phyloP scores from a whole-genome alignment of 2,888 invertebrate species.

The Isotomurus palustris region DNA sequence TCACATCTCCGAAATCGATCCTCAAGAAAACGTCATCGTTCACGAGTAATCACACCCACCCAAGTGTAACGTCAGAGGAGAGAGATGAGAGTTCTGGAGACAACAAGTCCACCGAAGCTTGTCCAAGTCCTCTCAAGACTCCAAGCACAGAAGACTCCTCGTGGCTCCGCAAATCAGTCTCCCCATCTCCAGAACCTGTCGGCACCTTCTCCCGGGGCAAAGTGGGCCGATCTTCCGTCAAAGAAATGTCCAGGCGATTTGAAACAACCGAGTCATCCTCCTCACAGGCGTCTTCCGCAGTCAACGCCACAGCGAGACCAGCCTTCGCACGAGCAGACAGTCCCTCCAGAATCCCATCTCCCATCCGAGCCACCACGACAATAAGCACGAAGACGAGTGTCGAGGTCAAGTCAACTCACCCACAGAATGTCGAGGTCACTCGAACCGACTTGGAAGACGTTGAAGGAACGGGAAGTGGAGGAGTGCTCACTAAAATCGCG shows the following conservation, averaged over 20 bases:
- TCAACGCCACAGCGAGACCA: not conserved
- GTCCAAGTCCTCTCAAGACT: no score
- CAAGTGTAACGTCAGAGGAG: no score
- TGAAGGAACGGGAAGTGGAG: not conserved
- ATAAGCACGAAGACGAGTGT: conserved; percentile 3
- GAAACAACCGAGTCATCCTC: conserved; percentile 15
- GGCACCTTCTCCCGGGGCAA: conserved; percentile 38
- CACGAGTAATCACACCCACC: no score
- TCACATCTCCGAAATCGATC: conserved; percentile 40
- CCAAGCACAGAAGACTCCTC: conserved; percentile 34
- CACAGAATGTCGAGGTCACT: not conserved
- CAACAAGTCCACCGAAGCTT: not conserved
- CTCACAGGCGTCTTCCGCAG: not conserved
- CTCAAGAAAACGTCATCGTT: conserved; percentile 44
- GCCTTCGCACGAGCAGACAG: conserved; percentile 17
- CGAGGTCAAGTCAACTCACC: not conserved
- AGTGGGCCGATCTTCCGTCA: conserved; percentile 43
- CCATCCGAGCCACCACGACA: conserved; percentile 13
- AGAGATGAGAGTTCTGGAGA: conserved; percentile 3
- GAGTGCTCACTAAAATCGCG: not conserved
- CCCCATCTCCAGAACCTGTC: conserved; percentile 14
- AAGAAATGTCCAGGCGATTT: conserved; percentile 44
- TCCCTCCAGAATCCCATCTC: conserved; percentile 30
- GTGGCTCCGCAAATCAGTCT: conserved; percentile 22
- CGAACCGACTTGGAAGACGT: not conserved